phyloP scores from a whole-genome alignment of 2,888 invertebrate species.

The Uloborus plumipes region DNA sequence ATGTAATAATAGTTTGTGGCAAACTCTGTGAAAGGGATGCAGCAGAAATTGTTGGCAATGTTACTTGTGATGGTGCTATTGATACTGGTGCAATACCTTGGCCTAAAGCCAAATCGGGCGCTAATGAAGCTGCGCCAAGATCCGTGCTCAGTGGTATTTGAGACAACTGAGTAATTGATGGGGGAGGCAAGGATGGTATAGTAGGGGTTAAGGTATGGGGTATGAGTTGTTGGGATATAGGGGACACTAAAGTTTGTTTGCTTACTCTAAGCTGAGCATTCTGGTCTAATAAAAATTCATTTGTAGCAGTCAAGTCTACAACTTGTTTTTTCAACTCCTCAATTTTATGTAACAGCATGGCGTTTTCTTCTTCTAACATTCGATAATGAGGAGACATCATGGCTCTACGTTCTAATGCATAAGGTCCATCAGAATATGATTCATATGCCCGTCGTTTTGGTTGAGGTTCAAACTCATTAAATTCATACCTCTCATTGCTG shows the following conservation, averaged over 20 bases:
- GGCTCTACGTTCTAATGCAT: conserved; percentile 27
- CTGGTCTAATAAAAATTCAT: conserved; percentile 83
- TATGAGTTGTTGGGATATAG: conserved; percentile 58
- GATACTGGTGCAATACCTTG: conserved; percentile 71
- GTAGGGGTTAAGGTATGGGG: conserved; percentile 62
- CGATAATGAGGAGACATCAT: conserved; percentile 63
- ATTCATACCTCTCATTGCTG: conserved; percentile 53
- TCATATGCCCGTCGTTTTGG: conserved; percentile 65
- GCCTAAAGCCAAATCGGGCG: conserved; percentile 70
- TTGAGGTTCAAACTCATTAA: conserved; percentile 66
- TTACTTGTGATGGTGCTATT: conserved; percentile 67
- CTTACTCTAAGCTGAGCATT: conserved; percentile 80
- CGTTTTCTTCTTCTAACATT: conserved; percentile 78
- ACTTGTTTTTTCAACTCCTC: conserved; percentile 81
- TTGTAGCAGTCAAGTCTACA: conserved; percentile 82
- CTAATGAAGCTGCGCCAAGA: conserved; percentile 68
- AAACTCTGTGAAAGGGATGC: conserved; percentile 70
- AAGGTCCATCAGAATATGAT: conserved; percentile 23
- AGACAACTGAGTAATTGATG: conserved; percentile 57
- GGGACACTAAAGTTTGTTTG: conserved; percentile 71
- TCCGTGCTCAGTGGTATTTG: conserved; percentile 54
- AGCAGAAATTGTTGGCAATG: conserved; percentile 65
- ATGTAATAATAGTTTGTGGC: conserved; percentile 71
- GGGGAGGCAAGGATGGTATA: conserved; percentile 44
- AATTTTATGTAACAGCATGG: conserved; percentile 78